Base-by-base conservation (phyloP, 64 coral and sea anemone genomes). In the Stichodactyla mertensii region DNA sequence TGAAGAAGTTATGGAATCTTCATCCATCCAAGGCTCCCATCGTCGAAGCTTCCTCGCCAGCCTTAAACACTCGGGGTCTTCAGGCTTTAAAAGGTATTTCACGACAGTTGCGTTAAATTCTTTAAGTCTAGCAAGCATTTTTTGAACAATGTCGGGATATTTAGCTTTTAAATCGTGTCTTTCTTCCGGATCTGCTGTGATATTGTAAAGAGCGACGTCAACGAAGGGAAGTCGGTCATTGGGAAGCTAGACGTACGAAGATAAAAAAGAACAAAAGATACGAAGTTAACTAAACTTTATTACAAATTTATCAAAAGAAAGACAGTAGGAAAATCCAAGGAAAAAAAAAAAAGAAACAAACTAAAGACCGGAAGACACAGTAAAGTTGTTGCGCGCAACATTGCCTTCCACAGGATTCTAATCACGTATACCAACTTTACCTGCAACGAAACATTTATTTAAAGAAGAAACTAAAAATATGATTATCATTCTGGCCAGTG, bases 21-120 rank as follows among this genome's bases (percentile, higher is more conserved):
- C 82, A 61, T 84, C n/a, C 12, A 18, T 55, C 82, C 82, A 84
- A 28, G 82, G 82, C 52, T 84, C 82, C 82, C 82, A 84, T 55
- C 82, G 82, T 20, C 82, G 54, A 28, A 55, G 55, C 55, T 27
- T 84, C 6, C 16, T 54, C 4, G 82, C 82, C 16, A 84, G 15
- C 55, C 19, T 26, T 24, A 84, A 57, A 61, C 54, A 55, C 15
- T 61, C 57, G 6, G 82, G 82, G 57, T 84, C 82, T 61, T 57
- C 80, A 18, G 80, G 80, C 36, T 83, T 7, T 51, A 83, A 57
- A n/a, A 15, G 80, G 52, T 54, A 52, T 83, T 83, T 57, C 51
- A 83, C 15, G 12, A 52, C 51, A n/a, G 80, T 83, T 57, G 80
- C 13, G 55, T 83, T 83, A 10, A 18, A 57, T 12, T 83, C 27